A percentile compares a stretch with the other conserved stretches of the same genome.
Evolutionary conservation across 1,140 invertebrate genomes (phyloP).

Genomic region (Andricus grossulariae): DNA sequence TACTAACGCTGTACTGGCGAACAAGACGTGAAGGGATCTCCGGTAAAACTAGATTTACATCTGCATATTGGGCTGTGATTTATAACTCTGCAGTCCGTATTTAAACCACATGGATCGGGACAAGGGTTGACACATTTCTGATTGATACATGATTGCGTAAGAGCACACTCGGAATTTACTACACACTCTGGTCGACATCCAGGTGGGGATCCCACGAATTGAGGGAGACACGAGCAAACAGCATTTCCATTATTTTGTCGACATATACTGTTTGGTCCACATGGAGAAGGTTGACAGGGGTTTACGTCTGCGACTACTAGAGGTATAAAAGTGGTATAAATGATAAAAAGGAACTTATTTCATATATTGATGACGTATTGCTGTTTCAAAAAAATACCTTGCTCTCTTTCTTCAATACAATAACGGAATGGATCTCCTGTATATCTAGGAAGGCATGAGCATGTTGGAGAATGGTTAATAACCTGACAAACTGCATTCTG

Average conservation of each 20-base stretch:
- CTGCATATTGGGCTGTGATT: slow-evolving; percentile 74
- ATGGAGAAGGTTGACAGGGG: slow-evolving; percentile 82
- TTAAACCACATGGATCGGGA: slow-evolving; percentile 84
- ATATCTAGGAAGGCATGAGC: slow-evolving; percentile 77
- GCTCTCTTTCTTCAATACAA: slow-evolving; percentile 67
- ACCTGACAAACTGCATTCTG: slow-evolving; percentile 77
- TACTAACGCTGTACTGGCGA: slow-evolving; percentile 70
- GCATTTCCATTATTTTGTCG: slow-evolving; percentile 80
- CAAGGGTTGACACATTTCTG: slow-evolving; percentile 87
- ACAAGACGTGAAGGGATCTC: slow-evolving; percentile 81
- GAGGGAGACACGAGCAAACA: slow-evolving; percentile 82
- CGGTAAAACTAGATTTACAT: slow-evolving; percentile 78
- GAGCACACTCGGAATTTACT: slow-evolving; percentile 83
- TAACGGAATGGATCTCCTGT: slow-evolving; percentile 82
- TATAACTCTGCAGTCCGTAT: slow-evolving; percentile 85
- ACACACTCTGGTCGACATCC: slow-evolving; percentile 86
- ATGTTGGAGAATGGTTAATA: slow-evolving; percentile 77
- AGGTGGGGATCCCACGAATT: slow-evolving; percentile 85
- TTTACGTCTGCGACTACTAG: neutral
- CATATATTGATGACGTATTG: neutral
- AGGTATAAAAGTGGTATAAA: neutral
- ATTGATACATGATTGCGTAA: slow-evolving; percentile 83
- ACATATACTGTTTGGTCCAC: slow-evolving; percentile 85
- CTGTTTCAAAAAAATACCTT: slow-evolving; percentile 39
- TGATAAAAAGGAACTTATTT: slow-evolving; percentile 10